Evolutionary conservation across 53 echinoderm and acorn worm genomes (phyloP), one percentile per base, ranked within the genome.

Genomic region (Antedon mediterranea): DNA sequence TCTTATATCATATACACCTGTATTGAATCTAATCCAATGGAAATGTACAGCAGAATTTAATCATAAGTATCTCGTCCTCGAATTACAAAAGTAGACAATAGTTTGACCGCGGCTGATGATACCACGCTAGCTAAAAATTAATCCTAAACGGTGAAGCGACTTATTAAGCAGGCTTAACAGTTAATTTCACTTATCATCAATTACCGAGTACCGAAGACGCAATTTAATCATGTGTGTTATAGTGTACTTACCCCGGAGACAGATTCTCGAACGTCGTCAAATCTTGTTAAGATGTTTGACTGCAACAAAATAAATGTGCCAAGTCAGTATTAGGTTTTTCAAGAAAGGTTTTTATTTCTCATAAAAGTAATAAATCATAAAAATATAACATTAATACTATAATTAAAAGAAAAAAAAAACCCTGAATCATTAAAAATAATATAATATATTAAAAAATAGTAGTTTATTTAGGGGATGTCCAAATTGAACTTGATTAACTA

Each of bases 271-370:
- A 93, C 85, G 31, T 86, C 82, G 33, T 86, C 86, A 77, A 93
- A 93, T 43, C 84, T 93, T 80, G 90, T 89, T 3, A 93, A 77
- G 72, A 86, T 84, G 28, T 89, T 82, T 1, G 94, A 93, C 94
- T 93, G 90, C 13, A 85, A 31, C n/a, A n/a, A n/a, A 43, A 32
- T 71, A 32, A n/a, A n/a, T n/a, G n/a, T n/a, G n/a, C n/a, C n/a
- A n/a, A n/a, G n/a, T n/a, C n/a, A n/a, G n/a, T n/a, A n/a, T n/a
- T n/a, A n/a, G n/a, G n/a, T n/a, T n/a, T n/a, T n/a, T n/a, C n/a
- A n/a, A n/a, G n/a, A n/a, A n/a, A n/a, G n/a, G n/a, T n/a, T n/a
- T n/a, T n/a, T n/a, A n/a, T n/a, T n/a, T n/a, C n/a, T n/a, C n/a
- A n/a, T n/a, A n/a, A n/a, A n/a, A n/a, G n/a, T n/a, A n/a, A n/a